These are phyloP conservation scores for Enteromius trimaculatus DNA, from an alignment of 2,797 vertebrate genomes.

Conservation along the genomic window DNA sequence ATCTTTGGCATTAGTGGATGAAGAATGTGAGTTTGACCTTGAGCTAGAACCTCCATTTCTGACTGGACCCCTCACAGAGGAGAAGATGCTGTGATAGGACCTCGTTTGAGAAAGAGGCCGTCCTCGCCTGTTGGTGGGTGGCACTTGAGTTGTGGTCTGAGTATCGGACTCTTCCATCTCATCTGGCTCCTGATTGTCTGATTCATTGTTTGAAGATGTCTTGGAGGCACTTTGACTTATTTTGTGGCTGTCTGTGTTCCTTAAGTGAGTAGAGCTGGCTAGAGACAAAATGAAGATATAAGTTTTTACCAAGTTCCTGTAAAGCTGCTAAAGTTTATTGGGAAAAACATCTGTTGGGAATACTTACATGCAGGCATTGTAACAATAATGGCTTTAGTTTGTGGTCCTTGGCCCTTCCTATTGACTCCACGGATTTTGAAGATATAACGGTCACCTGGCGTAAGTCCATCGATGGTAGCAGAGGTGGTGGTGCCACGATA, in stretches of 20 bases:
- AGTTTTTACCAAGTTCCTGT: conserved; percentile 17
- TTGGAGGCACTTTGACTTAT: conserved; percentile 61
- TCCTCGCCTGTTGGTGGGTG: conserved; percentile 61
- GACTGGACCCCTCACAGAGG: conserved; percentile 75
- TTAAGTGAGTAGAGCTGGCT: conserved; percentile 75
- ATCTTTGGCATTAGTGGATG: conserved; percentile 58
- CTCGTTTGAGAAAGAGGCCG: conserved; percentile 79
- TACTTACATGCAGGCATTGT: conserved; percentile 89
- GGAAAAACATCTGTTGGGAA: conserved; percentile 5
- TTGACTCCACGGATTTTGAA: conserved; percentile 97
- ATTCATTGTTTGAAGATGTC: conserved; percentile 67
- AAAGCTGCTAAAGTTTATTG: conserved; percentile 28
- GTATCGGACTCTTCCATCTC: conserved; percentile 65
- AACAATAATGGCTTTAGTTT: conserved; percentile 92
- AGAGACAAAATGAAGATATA: conserved; percentile 51
- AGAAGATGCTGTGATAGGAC: conserved; percentile 79
- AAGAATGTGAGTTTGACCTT: conserved; percentile 62
- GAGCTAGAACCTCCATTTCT: conserved; percentile 62
- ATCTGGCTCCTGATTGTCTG: conserved; percentile 70
- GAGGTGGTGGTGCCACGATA: conserved; percentile 85
- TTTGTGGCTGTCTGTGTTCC: conserved; percentile 64
- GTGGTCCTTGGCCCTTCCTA: conserved; percentile 91
- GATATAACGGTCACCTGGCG: conserved; percentile 93
- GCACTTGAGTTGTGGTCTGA: conserved; percentile 52
- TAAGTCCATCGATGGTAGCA: conserved; percentile 89